phyloP scores from a whole-genome alignment of 2,113 vertebrate genomes.

The Chrysemys picta region DNA sequence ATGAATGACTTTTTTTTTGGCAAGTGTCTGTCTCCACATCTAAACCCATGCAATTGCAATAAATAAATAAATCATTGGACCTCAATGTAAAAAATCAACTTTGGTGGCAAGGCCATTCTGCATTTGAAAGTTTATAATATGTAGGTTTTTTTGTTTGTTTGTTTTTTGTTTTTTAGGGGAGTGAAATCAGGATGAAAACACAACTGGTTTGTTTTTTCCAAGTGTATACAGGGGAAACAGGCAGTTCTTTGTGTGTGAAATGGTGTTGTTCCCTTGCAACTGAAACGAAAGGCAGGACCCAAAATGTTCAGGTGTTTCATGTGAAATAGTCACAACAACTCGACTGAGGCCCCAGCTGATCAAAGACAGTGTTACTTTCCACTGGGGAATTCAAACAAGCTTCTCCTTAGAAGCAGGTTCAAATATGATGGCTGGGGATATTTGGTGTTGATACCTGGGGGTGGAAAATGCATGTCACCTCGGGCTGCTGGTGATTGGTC shows the following conservation, averaged over 20 bases:
- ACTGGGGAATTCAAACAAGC: neutral
- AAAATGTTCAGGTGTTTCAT: neutral
- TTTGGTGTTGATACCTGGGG: neutral
- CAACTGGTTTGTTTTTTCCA: neutral
- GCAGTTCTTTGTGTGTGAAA: neutral
- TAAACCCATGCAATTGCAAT: too few species aligned
- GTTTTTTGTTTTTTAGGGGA: accelerated
- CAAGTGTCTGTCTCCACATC: neutral
- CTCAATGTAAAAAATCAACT: accelerated
- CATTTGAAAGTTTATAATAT: neutral
- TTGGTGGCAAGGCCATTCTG: neutral
- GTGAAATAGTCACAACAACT: neutral
- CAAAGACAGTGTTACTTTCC: neutral
- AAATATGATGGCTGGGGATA: neutral
- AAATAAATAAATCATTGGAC: accelerated
- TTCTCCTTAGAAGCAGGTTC: neutral
- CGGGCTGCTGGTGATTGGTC: neutral
- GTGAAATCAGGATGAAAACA: neutral
- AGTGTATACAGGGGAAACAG: neutral
- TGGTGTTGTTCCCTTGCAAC: neutral
- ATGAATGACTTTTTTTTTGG: accelerated
- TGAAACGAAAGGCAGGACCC: neutral
- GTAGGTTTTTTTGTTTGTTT: neutral
- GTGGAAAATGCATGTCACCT: too few species aligned
- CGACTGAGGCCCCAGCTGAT: neutral